Evolutionary conservation across 53 echinoderm and acorn worm genomes (phyloP).

Genomic region (Mesocentrotus franciscanus): DNA sequence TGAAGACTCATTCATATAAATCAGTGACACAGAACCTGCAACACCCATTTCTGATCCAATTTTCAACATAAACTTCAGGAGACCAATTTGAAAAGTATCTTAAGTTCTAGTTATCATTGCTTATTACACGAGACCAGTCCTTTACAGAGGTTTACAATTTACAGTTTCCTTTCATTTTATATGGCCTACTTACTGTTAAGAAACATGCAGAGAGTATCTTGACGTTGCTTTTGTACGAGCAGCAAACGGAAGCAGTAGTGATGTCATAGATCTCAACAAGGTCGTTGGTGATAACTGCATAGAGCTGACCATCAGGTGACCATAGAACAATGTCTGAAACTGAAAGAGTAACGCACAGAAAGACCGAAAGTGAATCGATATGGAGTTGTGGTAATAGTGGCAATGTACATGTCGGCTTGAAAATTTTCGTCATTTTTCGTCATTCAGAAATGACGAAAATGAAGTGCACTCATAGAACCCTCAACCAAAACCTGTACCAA

Average conservation of each 20-base stretch:
- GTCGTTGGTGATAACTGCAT: slow-evolving; percentile 75
- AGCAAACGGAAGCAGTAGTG: slow-evolving; percentile 82
- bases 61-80: too few relatives aligned
- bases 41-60: too few relatives aligned
- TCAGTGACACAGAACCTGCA: too few relatives aligned
- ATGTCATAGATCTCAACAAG: slow-evolving; percentile 86
- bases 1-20: too few relatives aligned
- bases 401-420: background rate
- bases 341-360: slow-evolving; percentile 40
- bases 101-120: too few relatives aligned
- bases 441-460: too few relatives aligned
- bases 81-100: too few relatives aligned
- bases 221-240: slow-evolving; percentile 27
- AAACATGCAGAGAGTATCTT: slow-evolving; percentile 79
- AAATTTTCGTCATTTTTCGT: too few relatives aligned
- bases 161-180: background rate
- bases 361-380: background rate
- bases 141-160: too few relatives aligned
- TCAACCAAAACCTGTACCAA: too few relatives aligned
- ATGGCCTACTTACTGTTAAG: slow-evolving; percentile 74
- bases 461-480: too few relatives aligned
- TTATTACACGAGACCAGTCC: too few relatives aligned
- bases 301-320: slow-evolving; percentile 89
- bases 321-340: slow-evolving; percentile 84
- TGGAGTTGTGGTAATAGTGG: background rate